phyloP scores from a whole-genome alignment of 2,888 invertebrate species.

The Diachrysia chrysitis region DNA sequence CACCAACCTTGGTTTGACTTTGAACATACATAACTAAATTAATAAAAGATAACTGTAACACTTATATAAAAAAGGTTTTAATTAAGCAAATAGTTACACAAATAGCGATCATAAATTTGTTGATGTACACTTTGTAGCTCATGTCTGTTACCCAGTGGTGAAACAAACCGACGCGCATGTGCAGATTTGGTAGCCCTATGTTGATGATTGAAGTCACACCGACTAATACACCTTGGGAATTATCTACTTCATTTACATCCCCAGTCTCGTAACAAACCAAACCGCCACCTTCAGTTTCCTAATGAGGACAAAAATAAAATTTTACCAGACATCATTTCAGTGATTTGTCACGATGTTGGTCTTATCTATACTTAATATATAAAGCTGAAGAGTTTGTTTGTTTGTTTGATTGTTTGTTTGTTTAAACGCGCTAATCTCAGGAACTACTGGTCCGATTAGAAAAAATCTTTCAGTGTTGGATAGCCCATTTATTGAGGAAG shows the following conservation, averaged over 20 bases:
- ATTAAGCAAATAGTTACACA: slow-evolving; percentile 26
- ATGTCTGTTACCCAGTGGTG: slow-evolving; percentile 69
- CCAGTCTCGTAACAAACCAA: slow-evolving; percentile 74
- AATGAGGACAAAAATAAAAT: slow-evolving; percentile 15
- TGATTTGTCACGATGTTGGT: too few species aligned
- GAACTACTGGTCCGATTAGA: too few species aligned
- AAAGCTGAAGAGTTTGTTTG: too few species aligned
- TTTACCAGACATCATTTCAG: not conserved
- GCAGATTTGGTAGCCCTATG: slow-evolving; percentile 66
- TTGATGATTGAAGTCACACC: slow-evolving; percentile 72
- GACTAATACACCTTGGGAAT: slow-evolving; percentile 69
- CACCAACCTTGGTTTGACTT: too few species aligned
- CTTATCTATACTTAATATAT: too few species aligned
- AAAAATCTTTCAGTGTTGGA: too few species aligned
- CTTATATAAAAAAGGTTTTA: slow-evolving; percentile 19
- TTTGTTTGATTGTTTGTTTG: too few species aligned
- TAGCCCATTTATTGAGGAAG: too few species aligned
- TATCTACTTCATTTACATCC: slow-evolving; percentile 68
- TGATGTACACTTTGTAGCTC: slow-evolving; percentile 7
- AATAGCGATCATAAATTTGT: slow-evolving; percentile 26
- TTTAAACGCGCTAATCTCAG: too few species aligned
- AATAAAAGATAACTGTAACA: not conserved
- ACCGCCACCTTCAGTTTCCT: slow-evolving; percentile 78
- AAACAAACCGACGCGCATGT: slow-evolving; percentile 64
- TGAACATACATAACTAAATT: too few species aligned